Evolutionary conservation across 1,140 invertebrate species (phyloP).

Genomic region (Drosophila sucinea): DNA sequence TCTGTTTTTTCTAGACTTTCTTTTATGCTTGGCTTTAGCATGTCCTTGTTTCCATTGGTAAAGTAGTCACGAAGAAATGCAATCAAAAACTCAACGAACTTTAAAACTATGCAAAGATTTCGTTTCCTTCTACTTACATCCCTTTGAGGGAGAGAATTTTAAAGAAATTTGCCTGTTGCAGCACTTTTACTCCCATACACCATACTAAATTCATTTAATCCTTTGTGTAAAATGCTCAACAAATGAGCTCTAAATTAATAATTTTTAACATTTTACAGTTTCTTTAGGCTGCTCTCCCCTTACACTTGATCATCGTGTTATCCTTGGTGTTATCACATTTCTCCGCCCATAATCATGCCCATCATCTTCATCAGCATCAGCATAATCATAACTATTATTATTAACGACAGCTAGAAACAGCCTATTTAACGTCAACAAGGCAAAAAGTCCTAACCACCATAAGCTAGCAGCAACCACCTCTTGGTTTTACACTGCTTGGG

Average conservation of each 20-base stretch:
- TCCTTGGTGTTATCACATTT: conserved; percentile 42
- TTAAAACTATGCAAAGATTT: background rate
- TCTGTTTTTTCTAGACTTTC: too few relatives aligned
- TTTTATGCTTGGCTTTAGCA: too few relatives aligned
- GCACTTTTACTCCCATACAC: conserved; percentile 12
- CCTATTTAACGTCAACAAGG: conserved; percentile 69
- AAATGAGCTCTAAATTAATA: conserved; percentile 64
- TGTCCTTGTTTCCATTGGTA: too few relatives aligned
- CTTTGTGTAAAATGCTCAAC: conserved; percentile 33
- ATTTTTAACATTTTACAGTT: conserved; percentile 27
- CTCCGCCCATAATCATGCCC: conserved; percentile 21
- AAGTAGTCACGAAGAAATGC: too few relatives aligned
- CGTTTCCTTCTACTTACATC: background rate
- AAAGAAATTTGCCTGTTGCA: background rate
- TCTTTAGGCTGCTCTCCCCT: background rate
- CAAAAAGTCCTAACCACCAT: conserved; percentile 48
- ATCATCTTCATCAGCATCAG: conserved; percentile 65
- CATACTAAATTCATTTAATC: conserved; percentile 21
- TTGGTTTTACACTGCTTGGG: conserved; percentile 15
- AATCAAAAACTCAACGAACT: too few relatives aligned
- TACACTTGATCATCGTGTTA: conserved; percentile 45
- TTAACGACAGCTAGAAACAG: conserved; percentile 68
- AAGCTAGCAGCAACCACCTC: background rate
- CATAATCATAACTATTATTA: conserved; percentile 81
- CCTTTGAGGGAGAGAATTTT: background rate